Evolutionary conservation across 2,113 vertebrate genomes (phyloP).

Genomic region (Paedocypris sp.): DNA sequence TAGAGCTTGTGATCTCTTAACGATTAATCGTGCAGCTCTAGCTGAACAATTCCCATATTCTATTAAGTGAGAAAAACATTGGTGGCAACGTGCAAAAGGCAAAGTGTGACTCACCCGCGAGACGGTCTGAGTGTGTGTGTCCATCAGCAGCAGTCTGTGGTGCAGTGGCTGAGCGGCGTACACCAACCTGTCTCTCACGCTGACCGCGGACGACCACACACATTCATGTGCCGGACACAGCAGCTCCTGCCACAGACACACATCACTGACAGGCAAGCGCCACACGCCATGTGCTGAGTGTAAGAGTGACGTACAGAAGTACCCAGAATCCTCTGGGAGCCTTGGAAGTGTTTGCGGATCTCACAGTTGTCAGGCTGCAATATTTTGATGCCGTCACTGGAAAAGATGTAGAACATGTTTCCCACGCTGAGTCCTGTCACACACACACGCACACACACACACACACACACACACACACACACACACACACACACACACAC

Average conservation of each 20-base stretch:
- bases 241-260: constrained; percentile 73
- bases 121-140: constrained; percentile 83
- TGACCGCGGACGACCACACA: constrained; percentile 85
- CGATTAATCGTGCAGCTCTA: too few relatives aligned
- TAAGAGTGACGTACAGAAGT: constrained; percentile 83
- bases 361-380: constrained; percentile 85
- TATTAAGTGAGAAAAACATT: too few relatives aligned
- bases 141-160: constrained; percentile 76
- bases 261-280: too few relatives aligned
- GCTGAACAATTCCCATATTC: too few relatives aligned
- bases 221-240: constrained; percentile 79
- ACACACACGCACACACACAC: background rate
- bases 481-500: too few relatives aligned
- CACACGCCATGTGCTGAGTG: too few relatives aligned
- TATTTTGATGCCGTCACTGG: constrained; percentile 75
- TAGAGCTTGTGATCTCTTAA: too few relatives aligned
- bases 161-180: constrained; percentile 79
- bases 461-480: background rate
- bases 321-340: constrained; percentile 74
- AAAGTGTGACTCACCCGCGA: constrained; percentile 66
- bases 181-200: constrained; percentile 82
- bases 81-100: too few relatives aligned
- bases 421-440: constrained; percentile 70
- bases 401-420: constrained; percentile 94
- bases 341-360: constrained; percentile 77